Evolutionary conservation across 1,140 invertebrate genomes (phyloP).

Genomic region (Drosophila varians): DNA sequence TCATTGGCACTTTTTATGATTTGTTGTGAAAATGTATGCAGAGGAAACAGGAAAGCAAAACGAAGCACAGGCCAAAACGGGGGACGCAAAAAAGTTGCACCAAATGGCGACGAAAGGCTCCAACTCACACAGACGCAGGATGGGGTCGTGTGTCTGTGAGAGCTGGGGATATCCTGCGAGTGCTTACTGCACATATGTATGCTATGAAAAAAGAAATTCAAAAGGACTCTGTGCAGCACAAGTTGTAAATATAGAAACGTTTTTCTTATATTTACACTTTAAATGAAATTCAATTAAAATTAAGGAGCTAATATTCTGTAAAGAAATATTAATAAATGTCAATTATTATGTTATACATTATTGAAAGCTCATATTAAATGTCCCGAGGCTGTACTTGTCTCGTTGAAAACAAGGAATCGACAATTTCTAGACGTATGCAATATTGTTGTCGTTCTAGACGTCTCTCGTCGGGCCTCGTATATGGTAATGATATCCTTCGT

Average conservation of each 20-base stretch:
- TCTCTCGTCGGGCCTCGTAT: constrained; percentile 30
- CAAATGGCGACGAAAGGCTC: constrained; percentile 60
- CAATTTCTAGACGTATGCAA: constrained; percentile 55
- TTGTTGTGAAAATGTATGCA: constrained; percentile 77
- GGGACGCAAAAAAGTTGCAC: constrained; percentile 61
- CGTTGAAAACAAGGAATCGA: constrained; percentile 40
- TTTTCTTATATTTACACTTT: neutral
- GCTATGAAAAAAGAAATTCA: constrained; percentile 9
- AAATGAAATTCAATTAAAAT: neutral
- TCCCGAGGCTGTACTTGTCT: constrained; percentile 8
- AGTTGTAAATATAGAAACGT: neutral
- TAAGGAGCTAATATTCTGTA: no score
- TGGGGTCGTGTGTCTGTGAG: neutral
- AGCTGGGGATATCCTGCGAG: constrained; percentile 4
- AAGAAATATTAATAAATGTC: no score
- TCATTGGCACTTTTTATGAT: constrained; percentile 73
- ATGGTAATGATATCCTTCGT: constrained; percentile 80
- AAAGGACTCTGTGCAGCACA: constrained; percentile 5
- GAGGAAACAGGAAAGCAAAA: constrained; percentile 73
- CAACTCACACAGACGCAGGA: constrained; percentile 21
- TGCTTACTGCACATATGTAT: constrained; percentile 43
- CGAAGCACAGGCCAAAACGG: constrained; percentile 24
- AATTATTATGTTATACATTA: no score
- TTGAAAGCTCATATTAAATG: neutral
- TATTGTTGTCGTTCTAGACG: constrained; percentile 53